Conservation (phyloP, 2,113 vertebrate genomes). For the Tetrax tetrax region DNA sequence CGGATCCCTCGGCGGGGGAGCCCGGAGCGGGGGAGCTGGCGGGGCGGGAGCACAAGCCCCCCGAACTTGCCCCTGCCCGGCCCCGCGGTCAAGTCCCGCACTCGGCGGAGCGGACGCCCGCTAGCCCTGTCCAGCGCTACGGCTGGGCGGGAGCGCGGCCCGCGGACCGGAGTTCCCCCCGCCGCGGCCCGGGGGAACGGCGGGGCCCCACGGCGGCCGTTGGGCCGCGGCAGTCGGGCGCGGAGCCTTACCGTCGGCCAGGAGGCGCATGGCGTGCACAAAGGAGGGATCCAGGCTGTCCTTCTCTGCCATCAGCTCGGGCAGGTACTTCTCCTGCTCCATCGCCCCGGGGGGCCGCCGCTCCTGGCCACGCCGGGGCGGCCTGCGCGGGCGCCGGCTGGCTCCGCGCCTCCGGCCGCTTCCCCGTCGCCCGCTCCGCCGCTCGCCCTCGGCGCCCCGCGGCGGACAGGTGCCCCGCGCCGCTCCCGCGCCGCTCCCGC, state of each 20-base stretch:
- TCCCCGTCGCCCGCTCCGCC: neutral
- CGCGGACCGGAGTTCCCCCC: neutral
- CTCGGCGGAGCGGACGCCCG: too few species aligned
- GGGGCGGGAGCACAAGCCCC: neutral
- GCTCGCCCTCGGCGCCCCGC: neutral
- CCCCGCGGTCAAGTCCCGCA: too few species aligned
- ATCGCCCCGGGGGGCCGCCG: constrained; percentile 66
- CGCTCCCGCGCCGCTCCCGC: neutral
- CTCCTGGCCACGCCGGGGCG: neutral
- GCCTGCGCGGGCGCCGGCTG: neutral
- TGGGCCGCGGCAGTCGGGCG: neutral
- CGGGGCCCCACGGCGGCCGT: neutral
- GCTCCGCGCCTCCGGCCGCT: neutral
- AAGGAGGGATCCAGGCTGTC: constrained; percentile 90
- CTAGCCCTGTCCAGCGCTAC: too few species aligned
- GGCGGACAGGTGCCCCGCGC: neutral
- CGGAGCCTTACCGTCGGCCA: constrained; percentile 87
- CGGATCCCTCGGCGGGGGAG: neutral
- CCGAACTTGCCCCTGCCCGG: too few species aligned
- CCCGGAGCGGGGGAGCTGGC: neutral
- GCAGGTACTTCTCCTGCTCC: constrained; percentile 92
- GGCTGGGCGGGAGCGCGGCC: too few species aligned
- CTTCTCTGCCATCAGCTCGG: constrained; percentile 93
- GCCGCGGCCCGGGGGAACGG: neutral
- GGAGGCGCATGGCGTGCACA: constrained; percentile 90